A percentile compares a stretch with the other conserved stretches of the same genome.
Evolutionary conservation across 2,888 invertebrate genomes (phyloP).

Genomic region (Cephus runcator): DNA sequence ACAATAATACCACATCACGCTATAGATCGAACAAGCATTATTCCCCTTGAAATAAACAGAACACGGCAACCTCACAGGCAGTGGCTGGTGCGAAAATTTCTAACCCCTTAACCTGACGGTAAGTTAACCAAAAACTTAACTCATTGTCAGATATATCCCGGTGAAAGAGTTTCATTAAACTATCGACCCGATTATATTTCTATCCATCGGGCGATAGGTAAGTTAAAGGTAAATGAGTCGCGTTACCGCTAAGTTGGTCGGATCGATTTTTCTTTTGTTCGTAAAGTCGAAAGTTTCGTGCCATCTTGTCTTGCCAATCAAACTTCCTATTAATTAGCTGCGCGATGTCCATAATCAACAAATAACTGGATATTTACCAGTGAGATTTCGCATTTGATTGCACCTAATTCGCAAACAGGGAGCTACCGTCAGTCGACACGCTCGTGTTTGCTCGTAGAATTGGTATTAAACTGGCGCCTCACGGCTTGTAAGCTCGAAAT

Average conservation of each 20-base stretch:
- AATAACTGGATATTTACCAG: slow-evolving; percentile 47
- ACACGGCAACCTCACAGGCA: not conserved
- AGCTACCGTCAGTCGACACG: slow-evolving; percentile 44
- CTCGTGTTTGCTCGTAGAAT: slow-evolving; percentile 45
- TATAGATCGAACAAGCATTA: not conserved
- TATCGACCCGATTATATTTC: not conserved
- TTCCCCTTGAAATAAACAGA: not conserved
- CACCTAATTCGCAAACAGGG: slow-evolving; percentile 58
- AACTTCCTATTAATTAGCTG: not conserved
- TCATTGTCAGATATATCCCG: not conserved
- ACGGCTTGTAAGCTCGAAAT: slow-evolving; percentile 29
- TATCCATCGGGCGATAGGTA: not conserved
- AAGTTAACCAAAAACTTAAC: not conserved
- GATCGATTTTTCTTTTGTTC: not conserved
- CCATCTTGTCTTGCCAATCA: not conserved
- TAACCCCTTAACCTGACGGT: not conserved
- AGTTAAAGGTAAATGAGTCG: not conserved
- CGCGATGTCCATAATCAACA: slow-evolving; percentile 42
- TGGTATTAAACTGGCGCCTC: slow-evolving; percentile 42
- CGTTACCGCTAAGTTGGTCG: not conserved
- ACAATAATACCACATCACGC: not conserved
- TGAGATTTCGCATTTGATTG: slow-evolving; percentile 59
- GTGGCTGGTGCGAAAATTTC: not conserved
- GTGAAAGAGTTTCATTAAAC: not conserved
- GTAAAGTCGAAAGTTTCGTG: not conserved